Evolutionary conservation across 2,888 invertebrate species (phyloP), one percentile per base, ranked within the genome.

Genomic region (Furcula furcula): DNA sequence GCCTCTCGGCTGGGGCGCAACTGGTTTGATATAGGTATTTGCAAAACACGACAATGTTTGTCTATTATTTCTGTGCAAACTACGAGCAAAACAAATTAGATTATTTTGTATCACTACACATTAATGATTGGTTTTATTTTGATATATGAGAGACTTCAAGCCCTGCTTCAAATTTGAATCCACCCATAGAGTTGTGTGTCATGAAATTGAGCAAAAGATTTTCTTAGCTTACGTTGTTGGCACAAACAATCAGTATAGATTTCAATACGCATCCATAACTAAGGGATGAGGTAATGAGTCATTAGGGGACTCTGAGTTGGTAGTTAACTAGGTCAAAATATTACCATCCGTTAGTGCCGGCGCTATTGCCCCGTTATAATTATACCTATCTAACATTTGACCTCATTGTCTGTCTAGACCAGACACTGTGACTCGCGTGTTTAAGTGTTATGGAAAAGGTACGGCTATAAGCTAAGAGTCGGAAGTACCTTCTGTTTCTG

Each of bases 31-130:
- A 55, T 64, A n/a, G n/a, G n/a, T n/a, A 56, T 67, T 69, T 67
- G 56, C 61, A 29, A 49, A 59, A 44, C 44, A 36, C 46, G 51
- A 53, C 54, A 52, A 36, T 57, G 54, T 65, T 64, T 65, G 55
- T 56, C 53, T 63, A 55, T 57, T 58, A 55, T 47, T 48, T 40
- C 36, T 35, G 49, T 47, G 49, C 56, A 63, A 63, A 61, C 56
- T 46, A n/a, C n/a, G n/a, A n/a, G n/a, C n/a, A 40, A 42, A 48
- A 60, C 42, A 63, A 63, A 68, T 65, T 54, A 63, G 63, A 68
- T 66, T 62, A 57, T 48, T 37, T 55, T 54, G 55, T 56, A 53
- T 57, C 39, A 39, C 31, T 28, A 38, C 39, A 40, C 16, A 29
- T 23, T 9, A 15, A 12, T 31, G 25, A 27, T 22, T 22, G 11